These are phyloP conservation scores for Unio pictorum DNA, from an alignment of 2,888 invertebrate genomes.

Conservation along the genomic window DNA sequence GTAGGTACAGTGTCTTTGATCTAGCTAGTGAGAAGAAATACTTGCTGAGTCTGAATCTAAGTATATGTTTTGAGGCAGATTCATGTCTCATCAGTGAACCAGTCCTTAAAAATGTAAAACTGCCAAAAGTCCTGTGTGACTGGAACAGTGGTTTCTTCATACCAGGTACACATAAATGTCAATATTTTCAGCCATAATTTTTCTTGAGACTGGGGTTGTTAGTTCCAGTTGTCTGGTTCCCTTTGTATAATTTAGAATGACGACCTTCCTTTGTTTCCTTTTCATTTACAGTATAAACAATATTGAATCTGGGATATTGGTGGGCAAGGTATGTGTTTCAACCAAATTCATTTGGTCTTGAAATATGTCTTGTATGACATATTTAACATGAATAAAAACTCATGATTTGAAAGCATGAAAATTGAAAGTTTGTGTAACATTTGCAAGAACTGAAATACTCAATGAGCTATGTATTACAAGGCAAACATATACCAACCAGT, in stretches of 20 bases:
- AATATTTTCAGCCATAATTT: background rate
- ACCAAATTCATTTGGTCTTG: no score
- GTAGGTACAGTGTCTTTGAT: conserved; percentile 27
- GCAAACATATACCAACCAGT: no score
- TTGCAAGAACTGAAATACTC: no score
- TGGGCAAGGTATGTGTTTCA: no score
- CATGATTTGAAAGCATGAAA: no score
- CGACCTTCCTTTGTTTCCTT: background rate
- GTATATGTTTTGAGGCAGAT: no score
- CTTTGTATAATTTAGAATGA: background rate
- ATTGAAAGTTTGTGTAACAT: no score
- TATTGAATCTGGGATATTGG: background rate
- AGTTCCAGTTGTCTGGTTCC: background rate
- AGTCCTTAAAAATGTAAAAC: conserved; percentile 23
- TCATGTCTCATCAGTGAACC: no score
- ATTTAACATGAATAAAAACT: no score
- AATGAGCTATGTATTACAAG: no score
- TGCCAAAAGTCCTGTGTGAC: conserved; percentile 27
- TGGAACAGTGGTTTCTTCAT: conserved; percentile 11
- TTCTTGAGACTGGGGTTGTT: background rate
- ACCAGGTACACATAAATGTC: conserved; percentile 9
- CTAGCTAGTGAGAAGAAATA: conserved; percentile 25
- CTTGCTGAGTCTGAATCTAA: conserved; percentile 30
- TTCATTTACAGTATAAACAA: conserved; percentile 8
- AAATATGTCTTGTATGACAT: no score